Evolutionary conservation across 1,140 invertebrate species (phyloP), one percentile per base, ranked within the genome.

Genomic region (Eupeodes corollae): DNA sequence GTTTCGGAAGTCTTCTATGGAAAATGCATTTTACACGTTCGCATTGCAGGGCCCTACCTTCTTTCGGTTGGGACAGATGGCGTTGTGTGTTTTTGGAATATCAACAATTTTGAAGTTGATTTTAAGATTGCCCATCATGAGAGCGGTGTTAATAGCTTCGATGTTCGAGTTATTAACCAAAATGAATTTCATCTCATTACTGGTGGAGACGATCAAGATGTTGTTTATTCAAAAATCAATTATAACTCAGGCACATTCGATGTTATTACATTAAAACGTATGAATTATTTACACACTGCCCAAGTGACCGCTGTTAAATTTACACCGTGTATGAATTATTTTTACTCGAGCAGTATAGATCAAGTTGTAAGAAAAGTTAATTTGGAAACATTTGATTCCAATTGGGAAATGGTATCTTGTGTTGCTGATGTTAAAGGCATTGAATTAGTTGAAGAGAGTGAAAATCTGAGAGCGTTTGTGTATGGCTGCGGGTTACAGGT

Each of bases 161-260:
- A 62, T 34, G 46, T 55, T 33, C 19, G 48, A 2, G 37, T 56
- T 26, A 11, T 10, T 0, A 8, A 48, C 6, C 34, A 21, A 3
- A 31, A 31, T 13, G 3, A 18, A 14, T n/a, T 65, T 31, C 55
- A 60, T 40, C 30, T 67, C 3, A 26, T 65, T 8, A 57, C 64
- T 6, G 64, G 65, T 5, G 62, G 65, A 0, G 65, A 67, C 46
- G 65, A 67, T 47, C 62, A 67, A 45, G 48, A 41, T 3, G 43
- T 67, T 6, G 55, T 52, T 15, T 44, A 57, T 47, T 57, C 59
- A 21, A 33, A 16, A 37, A 11, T 52, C 12, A 5, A 14, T 42
- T 14, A 13, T 6, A 43, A 10, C 47, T 12, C 12, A 35, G 34
- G 12, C 38, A 5, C 16, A 40, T 26, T 14, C n/a, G 8, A 45